These are phyloP conservation scores for Stenoptilia bipunctidactyla DNA, from an alignment of 2,888 invertebrate genomes.

Conservation along the genomic window DNA sequence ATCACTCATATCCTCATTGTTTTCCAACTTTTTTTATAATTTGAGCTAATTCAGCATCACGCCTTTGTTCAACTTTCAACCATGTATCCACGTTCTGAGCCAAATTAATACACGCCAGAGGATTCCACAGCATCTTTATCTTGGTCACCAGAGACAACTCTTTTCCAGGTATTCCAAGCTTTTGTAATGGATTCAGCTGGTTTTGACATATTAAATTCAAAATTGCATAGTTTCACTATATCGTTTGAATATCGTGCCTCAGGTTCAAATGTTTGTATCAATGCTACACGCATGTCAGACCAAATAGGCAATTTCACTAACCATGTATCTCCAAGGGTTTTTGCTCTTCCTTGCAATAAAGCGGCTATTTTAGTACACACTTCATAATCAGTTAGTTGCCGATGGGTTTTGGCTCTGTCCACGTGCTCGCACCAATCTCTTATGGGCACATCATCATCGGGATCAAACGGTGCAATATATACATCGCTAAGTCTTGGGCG, in stretches of 20 bases:
- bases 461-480: too few species aligned
- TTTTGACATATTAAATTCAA: slow-evolving; percentile 9
- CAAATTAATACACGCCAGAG: background rate
- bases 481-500: too few species aligned
- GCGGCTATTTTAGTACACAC: slow-evolving; percentile 10
- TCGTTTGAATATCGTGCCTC: slow-evolving; percentile 13
- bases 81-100: slow-evolving; percentile 9
- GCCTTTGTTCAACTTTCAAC: slow-evolving; percentile 15
- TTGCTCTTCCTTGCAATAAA: slow-evolving; percentile 10
- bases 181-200: slow-evolving; percentile 7
- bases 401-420: slow-evolving; percentile 6
- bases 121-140: background rate
- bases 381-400: slow-evolving; percentile 11
- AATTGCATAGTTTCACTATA: slow-evolving; percentile 10
- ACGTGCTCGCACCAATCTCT: too few species aligned
- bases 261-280: slow-evolving; percentile 13
- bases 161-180: slow-evolving; percentile 11
- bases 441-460: too few species aligned
- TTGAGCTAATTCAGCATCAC: slow-evolving; percentile 5
- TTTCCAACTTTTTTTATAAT: too few species aligned
- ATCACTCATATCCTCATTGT: too few species aligned
- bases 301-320: too few species aligned
- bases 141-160: slow-evolving; percentile 5
- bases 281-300: slow-evolving; percentile 9
- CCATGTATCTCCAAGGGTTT: too few species aligned